Conservation (phyloP, 2,113 vertebrate species). For the Poecile atricapillus region DNA sequence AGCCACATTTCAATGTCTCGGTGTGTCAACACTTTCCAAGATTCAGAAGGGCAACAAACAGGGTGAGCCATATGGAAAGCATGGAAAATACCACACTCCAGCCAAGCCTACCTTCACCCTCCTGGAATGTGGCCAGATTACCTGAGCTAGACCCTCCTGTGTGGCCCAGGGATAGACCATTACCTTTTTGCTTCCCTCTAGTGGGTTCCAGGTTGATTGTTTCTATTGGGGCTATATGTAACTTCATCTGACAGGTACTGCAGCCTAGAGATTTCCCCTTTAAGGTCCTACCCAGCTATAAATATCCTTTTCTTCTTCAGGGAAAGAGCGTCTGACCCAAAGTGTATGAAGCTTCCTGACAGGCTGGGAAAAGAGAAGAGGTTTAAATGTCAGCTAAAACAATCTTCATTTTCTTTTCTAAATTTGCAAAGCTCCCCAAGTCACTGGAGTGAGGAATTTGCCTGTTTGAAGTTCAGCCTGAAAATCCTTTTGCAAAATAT, state of each 20-base stretch:
- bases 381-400: conserved; percentile 75
- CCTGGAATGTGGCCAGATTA: neutral
- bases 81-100: neutral
- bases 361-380: conserved; percentile 55
- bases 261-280: conserved; percentile 36
- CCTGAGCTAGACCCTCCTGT: neutral
- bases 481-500: conserved; percentile 76
- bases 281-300: conserved; percentile 48
- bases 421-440: conserved; percentile 57
- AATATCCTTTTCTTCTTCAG: conserved; percentile 66
- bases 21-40: neutral
- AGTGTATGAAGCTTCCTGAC: conserved; percentile 62
- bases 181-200: neutral
- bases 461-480: conserved; percentile 70
- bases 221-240: conserved; percentile 46
- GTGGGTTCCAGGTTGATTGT: neutral
- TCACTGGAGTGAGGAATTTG: conserved; percentile 46
- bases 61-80: neutral
- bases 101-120: neutral
- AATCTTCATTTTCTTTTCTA: conserved; percentile 67
- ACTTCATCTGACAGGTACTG: conserved; percentile 51
- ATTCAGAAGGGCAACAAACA: neutral
- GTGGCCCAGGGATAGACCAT: neutral
- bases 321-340: conserved; percentile 47
- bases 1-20: neutral